Conservation (phyloP, 2,797 vertebrate genomes). For the Euthynnus affinis region DNA sequence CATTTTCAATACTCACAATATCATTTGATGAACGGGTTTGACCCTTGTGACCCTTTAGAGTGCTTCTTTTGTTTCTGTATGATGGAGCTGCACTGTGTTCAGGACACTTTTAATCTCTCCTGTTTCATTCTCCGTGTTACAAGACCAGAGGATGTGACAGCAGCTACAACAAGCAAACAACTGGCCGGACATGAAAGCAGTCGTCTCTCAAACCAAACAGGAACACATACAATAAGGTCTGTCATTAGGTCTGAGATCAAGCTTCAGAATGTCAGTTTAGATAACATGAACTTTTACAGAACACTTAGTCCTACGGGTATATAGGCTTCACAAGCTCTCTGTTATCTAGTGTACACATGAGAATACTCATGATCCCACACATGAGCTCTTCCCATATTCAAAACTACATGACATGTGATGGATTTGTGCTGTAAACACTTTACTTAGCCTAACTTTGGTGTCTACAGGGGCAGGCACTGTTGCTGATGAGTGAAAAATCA, state of each 20-base stretch:
- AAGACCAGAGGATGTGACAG: conserved; percentile 39
- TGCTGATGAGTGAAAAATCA: conserved; percentile 42
- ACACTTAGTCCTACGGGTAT: not conserved
- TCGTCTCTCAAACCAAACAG: conserved; percentile 45
- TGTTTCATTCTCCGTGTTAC: conserved; percentile 8
- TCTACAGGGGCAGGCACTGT: conserved; percentile 34
- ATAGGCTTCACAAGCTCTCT: conserved; percentile 2
- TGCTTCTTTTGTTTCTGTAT: conserved; percentile 36
- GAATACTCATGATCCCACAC: conserved; percentile 6
- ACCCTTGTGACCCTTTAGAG: conserved; percentile 28
- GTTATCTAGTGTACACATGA: not conserved
- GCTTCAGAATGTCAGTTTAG: conserved; percentile 28
- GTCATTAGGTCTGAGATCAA: conserved; percentile 21
- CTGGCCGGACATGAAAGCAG: conserved; percentile 40
- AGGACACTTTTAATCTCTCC: not conserved
- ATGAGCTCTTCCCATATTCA: conserved; percentile 7
- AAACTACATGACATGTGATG: conserved; percentile 19
- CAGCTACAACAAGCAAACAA: conserved; percentile 57
- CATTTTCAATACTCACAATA: conserved; percentile 41
- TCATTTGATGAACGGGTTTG: conserved; percentile 52
- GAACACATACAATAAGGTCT: conserved; percentile 51
- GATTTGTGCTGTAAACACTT: conserved; percentile 17
- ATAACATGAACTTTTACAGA: conserved; percentile 39
- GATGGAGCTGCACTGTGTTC: conserved; percentile 5
- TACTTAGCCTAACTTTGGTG: not conserved